Base-by-base conservation (phyloP, 2,888 invertebrate genomes). In the Macropis europaea region DNA sequence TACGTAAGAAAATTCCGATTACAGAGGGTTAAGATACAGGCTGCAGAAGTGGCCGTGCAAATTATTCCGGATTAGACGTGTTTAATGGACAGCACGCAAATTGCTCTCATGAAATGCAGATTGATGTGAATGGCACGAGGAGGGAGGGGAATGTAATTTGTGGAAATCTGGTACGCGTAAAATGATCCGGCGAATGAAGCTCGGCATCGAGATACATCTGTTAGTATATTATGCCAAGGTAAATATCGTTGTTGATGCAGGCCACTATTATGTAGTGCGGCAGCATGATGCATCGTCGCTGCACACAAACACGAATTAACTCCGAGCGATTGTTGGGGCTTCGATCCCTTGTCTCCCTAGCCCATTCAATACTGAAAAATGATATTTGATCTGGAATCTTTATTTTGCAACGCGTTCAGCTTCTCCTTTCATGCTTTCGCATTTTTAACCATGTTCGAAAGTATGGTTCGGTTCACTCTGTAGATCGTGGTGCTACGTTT, bases 161-260 rank as follows among this genome's bases (percentile, higher is more conserved):
- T 50, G 56, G 56, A 69, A 57, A 67, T 68, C 67, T 60, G 60
- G 38, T 32, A 5, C 54, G 56, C 15, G 67, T 50, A 71, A 60
- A 68, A 68, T 56, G 60, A 68, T 68, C 68, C 52, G 48, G 43
- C 71, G 50, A 45, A 38, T 38, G 68, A 45, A 28, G 24, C 60
- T 19, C 42, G 13, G 26, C 32, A 26, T 30, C 28, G 40, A 57
- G 56, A 47, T 59, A 48, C 48, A 42, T 50, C 66, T 72, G 62
- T 72, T 71, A 72, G 66, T 59, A 38, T 71, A 62, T 74, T 62
- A 57, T 30, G 57, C 34, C 62, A 45, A 42, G 32, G 73, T 59
- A 74, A 74, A 74, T 59, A 72, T 43, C 15, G 47, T 28, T 74
- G 73, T 74, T 74, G 71, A 72, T 59, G 54, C 72, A 64, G 48